These are phyloP conservation scores for Idaea dimidiata DNA, from an alignment of 2,888 invertebrate genomes.

Conservation along the genomic window DNA sequence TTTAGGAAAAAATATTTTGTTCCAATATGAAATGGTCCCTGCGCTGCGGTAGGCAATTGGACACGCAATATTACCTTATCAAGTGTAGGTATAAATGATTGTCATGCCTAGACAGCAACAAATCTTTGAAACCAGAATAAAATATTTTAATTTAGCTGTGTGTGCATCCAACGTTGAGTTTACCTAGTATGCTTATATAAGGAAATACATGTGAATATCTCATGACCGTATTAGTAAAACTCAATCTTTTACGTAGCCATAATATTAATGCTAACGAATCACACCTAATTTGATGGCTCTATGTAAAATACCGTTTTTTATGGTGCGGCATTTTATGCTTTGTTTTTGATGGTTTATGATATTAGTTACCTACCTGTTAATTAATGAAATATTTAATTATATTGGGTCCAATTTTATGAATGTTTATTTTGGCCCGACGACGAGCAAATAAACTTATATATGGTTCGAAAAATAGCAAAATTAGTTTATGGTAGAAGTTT, in stretches of 20 bases:
- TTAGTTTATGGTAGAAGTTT: too few relatives aligned
- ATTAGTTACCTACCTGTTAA: background rate
- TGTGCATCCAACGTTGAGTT: too few relatives aligned
- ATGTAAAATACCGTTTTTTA: constrained; percentile 23
- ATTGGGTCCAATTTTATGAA: background rate
- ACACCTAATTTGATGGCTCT: constrained; percentile 30
- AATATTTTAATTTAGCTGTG: too few relatives aligned
- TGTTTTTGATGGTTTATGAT: background rate
- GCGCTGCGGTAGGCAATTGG: too few relatives aligned
- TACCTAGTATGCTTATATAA: constrained; percentile 1
- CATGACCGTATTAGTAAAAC: background rate
- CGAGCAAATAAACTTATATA: background rate
- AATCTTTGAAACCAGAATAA: too few relatives aligned
- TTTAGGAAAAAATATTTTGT: too few relatives aligned
- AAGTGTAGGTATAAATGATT: too few relatives aligned
- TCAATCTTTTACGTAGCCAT: constrained; percentile 26
- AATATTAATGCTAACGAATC: constrained; percentile 29
- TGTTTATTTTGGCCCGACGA: background rate
- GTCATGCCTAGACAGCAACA: too few relatives aligned
- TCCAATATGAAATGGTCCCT: too few relatives aligned
- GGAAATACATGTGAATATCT: background rate
- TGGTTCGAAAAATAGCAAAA: background rate
- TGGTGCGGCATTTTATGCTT: constrained; percentile 9
- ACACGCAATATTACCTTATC: too few relatives aligned
- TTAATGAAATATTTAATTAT: constrained; percentile 1